Base-by-base conservation (phyloP, 2,888 invertebrate genomes). In the Cryptocephalus moraei region DNA sequence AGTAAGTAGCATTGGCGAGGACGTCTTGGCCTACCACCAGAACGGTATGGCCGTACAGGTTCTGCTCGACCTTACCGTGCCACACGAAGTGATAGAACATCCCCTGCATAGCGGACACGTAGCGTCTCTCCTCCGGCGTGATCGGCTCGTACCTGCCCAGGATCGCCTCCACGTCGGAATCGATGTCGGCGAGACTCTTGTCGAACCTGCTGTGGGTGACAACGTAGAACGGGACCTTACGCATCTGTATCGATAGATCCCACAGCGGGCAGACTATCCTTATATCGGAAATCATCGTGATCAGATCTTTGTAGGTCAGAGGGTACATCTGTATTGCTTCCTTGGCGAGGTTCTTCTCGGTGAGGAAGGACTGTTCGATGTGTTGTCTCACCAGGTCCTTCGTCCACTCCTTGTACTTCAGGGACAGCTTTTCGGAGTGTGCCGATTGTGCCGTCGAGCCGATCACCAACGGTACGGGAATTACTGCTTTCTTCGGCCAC, bases 61-160 rank as follows among this genome's bases (percentile, higher is more conserved):
- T 79, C 8, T 78, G 76, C n/a, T 80, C 78, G 47, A 86, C 72
- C 53, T 76, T 78, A n/a, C 86, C 89, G 55, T 84, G 80, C 76
- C 84, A 80, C 1, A 89, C 86, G 60, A 80, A 91, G 59, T 85
- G 80, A 68, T 88, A 89, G 69, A 91, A 91, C 32, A 89, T 69
- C 53, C 84, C 81, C 62, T 89, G 88, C 76, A 91, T 85, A 9
- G 88, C 83, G 36, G 43, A 34, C 36, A 34, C 11, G 63, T 81
- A 90, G 12, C 84, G 75, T 39, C 83, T 77, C 63, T 88, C 86
- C 58, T 84, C 83, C 0, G 82, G 80, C 36, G 81, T 81, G 57
- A 79, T 80, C 0, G 84, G 81, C 49, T 82, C 81, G 58, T 84
- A 87, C 36, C 60, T 77, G 1, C 86, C 88, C 41, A 91, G 75